Conservation (phyloP, 1,140 invertebrate genomes). For the Neoseiulus cucumeris region DNA sequence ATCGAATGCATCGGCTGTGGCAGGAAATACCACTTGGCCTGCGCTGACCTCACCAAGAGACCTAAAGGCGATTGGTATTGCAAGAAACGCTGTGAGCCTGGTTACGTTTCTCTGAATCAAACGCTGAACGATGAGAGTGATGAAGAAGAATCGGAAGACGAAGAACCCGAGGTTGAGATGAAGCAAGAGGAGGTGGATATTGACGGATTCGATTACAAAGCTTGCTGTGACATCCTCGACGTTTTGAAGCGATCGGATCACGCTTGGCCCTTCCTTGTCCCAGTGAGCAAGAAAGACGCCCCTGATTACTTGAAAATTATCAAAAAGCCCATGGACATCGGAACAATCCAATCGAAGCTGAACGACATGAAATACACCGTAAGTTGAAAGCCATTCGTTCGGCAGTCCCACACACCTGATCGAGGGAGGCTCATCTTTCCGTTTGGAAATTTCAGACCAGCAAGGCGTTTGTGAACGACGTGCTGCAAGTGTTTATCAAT, state of each 20-base stretch:
- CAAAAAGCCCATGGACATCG: slow-evolving; percentile 82
- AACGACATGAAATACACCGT: slow-evolving; percentile 46
- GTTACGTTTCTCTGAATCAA: slow-evolving; percentile 5
- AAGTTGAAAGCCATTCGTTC: not conserved
- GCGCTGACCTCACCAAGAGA: not conserved
- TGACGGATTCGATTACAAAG: slow-evolving; percentile 8
- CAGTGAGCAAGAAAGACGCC: slow-evolving; percentile 90
- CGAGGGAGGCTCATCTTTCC: too few species aligned
- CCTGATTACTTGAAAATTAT: slow-evolving; percentile 85
- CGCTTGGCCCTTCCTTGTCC: slow-evolving; percentile 82
- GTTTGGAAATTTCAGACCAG: slow-evolving; percentile 30
- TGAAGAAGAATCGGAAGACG: slow-evolving; percentile 33
- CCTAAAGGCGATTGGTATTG: slow-evolving; percentile 8
- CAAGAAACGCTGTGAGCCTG: not conserved
- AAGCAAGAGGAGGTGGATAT: slow-evolving; percentile 41
- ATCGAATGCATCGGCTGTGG: slow-evolving; percentile 1
- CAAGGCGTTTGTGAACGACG: slow-evolving; percentile 50
- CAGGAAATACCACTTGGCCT: not conserved
- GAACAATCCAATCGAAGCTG: slow-evolving; percentile 73
- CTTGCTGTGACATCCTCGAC: slow-evolving; percentile 34
- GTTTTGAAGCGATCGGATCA: slow-evolving; percentile 78
- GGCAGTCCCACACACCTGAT: not conserved
- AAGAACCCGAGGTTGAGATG: slow-evolving; percentile 47
- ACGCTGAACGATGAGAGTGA: slow-evolving; percentile 17
- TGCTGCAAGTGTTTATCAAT: slow-evolving; percentile 64